Base-by-base conservation (phyloP, 2,797 vertebrate species). In the Squalus acanthias region DNA sequence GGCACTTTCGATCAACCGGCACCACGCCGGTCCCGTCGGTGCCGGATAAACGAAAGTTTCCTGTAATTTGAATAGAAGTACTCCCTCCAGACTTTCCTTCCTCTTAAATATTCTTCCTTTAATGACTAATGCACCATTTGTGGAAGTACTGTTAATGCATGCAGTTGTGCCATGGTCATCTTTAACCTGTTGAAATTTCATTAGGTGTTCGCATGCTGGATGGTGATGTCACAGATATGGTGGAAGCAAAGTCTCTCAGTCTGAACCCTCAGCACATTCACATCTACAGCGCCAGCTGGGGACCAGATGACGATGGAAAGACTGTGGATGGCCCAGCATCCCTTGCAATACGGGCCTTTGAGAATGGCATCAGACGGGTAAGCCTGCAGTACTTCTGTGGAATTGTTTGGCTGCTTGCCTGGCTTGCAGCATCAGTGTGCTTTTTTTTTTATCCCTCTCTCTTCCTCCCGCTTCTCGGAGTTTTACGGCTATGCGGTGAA, bases 211-310 rank as follows among this genome's bases (percentile, higher is more conserved):
- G 99, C 13, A 99, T 99, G 99, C 98, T 99, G 97, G 99, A 99
- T 0, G 99, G 99, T 96, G 99, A 99, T 39, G 99, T 99, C 96
- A 99, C 99, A 0, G 99, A 99, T 97, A 99, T 99, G 99, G 99
- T 99, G 67, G 99, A 99, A 97, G 99, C 99, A 1, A 99, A 99
- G 97, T 99, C 99, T 15, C 98, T 99, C 63, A 99, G 99, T 97
- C 98, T 99, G 46, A 99, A 99, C 93, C 99, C 99, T 0, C 99
- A 99, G 96, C 99, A 99, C 96, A 99, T 99, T 24, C 99, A 99
- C 97, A 99, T 99, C 97, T 99, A 99, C 98, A 99, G 99, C 9
- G 99, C 99, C 96, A 99, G 99, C 97, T 99, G 99, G 99, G 99
- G 99, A 46, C 99, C 99, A 0, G 99, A 99, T 95, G 99, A 99